A percentile compares a stretch with the other conserved stretches of the same genome.
Conservation (phyloP, 2,113 vertebrate genomes). For the Tetrao urogallus region DNA sequence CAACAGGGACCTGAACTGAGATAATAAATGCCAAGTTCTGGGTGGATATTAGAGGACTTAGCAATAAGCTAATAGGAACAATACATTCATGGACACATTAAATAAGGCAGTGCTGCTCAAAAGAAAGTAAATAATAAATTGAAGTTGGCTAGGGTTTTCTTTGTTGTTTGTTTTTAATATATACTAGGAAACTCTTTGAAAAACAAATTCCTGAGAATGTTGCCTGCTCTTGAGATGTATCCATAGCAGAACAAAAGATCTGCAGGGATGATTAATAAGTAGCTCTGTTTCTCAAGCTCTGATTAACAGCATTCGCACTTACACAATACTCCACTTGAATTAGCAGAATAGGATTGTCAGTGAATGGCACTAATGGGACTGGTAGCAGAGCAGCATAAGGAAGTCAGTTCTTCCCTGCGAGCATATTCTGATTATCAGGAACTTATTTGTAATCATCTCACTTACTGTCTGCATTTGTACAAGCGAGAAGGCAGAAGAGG, state of each 20-base stretch:
- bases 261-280: constrained; percentile 41
- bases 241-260: constrained; percentile 32
- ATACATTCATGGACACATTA: not conserved
- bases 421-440: not conserved
- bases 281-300: constrained; percentile 27
- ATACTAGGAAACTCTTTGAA: not conserved
- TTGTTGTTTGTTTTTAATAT: not conserved
- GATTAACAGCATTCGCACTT: constrained; percentile 23
- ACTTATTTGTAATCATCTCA: not conserved
- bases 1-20: not conserved
- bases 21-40: not conserved
- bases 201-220: not conserved
- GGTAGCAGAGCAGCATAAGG: not conserved
- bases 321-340: not conserved
- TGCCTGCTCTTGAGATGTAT: not conserved
- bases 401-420: not conserved
- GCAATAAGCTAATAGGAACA: not conserved
- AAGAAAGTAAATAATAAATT: constrained; percentile 6
- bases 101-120: not conserved
- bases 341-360: not conserved
- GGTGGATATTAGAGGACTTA: not conserved
- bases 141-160: not conserved
- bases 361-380: not conserved
- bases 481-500: not conserved
- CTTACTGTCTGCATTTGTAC: not conserved